Evolutionary conservation across 1,140 invertebrate species (phyloP), one percentile per base, ranked within the genome.

Genomic region (Drosophila repleta): DNA sequence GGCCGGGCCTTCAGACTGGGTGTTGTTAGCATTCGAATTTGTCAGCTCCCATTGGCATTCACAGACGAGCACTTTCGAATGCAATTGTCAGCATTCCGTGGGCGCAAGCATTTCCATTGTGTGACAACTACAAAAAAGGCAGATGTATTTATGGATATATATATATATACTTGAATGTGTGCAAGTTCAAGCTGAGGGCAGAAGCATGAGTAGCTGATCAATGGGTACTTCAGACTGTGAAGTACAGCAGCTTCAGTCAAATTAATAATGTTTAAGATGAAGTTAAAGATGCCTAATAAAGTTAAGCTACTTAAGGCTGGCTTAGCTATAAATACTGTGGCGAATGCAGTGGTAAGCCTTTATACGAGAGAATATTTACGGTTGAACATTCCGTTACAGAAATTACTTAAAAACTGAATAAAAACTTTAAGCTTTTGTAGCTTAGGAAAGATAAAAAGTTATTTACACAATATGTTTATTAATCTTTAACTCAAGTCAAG

Each of bases 11-110:
- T 35, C 32, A 35, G 32, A 35, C 32, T 35, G 79, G 64, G 70
- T 70, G 79, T 72, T 51, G 79, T 83, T 72, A 79, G 67, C 80
- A 84, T 85, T 80, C 78, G 65, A 82, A 76, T 85, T 84, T 80
- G 73, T 77, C 66, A 74, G 39, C 70, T 76, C 67, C 79, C 51
- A 68, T 32, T 56, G 17, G 41, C 61, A 66, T 55, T 58, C 43
- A 52, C 72, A 72, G 46, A 4, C 32, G 46, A 20, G 39, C n/a
- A 60, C 74, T 76, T 79, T 81, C 62, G 29, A 61, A 58, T 43
- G 39, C 56, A 56, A 20, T 55, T 29, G 65, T 72, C 67, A 17
- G 68, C 71, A 75, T 67, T 35, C 7, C 35, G 52, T 39, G 58
- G 62, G 53, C 60, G 43, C 48, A 15, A 41, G 11, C 41, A 49